Conservation (phyloP, 2,888 invertebrate species). For the Amiota communis region DNA sequence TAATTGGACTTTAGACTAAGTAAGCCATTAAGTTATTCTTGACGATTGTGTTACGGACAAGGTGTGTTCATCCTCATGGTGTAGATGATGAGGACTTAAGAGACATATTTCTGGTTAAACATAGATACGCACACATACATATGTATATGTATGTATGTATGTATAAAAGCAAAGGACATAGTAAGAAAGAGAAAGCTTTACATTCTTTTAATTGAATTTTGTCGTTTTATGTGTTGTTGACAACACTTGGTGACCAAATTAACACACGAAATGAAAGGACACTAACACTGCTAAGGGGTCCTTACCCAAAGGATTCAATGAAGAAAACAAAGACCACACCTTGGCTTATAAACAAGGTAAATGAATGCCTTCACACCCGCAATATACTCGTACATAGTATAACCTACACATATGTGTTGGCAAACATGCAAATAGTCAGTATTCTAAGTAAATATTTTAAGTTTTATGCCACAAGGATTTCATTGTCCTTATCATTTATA, state of each 20-base stretch:
- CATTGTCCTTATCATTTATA: constrained; percentile 70
- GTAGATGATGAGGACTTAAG: constrained; percentile 36
- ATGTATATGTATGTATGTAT: no score
- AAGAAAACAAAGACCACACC: constrained; percentile 59
- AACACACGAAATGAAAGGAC: constrained; percentile 51
- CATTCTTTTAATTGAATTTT: not conserved
- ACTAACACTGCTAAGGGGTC: constrained; percentile 38
- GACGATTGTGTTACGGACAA: not conserved
- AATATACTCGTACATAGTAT: constrained; percentile 33
- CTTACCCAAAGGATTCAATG: constrained; percentile 54
- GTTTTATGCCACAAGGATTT: constrained; percentile 66
- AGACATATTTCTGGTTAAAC: constrained; percentile 37
- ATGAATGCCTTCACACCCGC: not conserved
- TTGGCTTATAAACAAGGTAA: constrained; percentile 47
- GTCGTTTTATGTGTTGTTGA: constrained; percentile 31
- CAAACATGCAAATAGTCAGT: constrained; percentile 38
- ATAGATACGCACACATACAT: no score
- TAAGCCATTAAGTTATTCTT: constrained; percentile 28
- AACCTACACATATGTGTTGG: constrained; percentile 28
- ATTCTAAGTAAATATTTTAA: constrained; percentile 64
- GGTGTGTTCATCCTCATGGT: constrained; percentile 2
- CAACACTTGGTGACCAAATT: constrained; percentile 61
- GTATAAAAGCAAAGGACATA: no score
- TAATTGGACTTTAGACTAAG: constrained; percentile 29
- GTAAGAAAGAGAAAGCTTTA: no score